Conservation (phyloP, 2,888 invertebrate genomes). For the Trachelus stipa region DNA sequence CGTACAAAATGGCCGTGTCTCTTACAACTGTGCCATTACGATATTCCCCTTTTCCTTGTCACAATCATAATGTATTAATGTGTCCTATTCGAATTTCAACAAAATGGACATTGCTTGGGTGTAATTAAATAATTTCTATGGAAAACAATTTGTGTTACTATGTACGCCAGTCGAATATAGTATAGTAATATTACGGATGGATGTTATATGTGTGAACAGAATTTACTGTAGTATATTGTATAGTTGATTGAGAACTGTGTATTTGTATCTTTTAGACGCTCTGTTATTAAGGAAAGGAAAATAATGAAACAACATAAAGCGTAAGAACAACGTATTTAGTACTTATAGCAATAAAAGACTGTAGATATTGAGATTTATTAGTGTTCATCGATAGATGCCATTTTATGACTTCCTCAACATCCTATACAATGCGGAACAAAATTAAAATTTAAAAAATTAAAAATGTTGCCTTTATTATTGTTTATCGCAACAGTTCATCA, state of each 20-base stretch:
- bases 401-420: too few species aligned
- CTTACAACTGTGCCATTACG: too few species aligned
- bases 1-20: too few species aligned
- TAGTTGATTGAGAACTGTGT: constrained; percentile 37
- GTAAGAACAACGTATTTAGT: constrained; percentile 5
- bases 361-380: constrained; percentile 1
- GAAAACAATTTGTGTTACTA: constrained; percentile 4
- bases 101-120: too few species aligned
- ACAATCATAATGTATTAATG: too few species aligned
- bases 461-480: too few species aligned
- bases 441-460: too few species aligned
- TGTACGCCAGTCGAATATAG: neutral
- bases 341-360: constrained; percentile 16
- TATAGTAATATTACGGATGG: constrained; percentile 32
- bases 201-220: constrained; percentile 39
- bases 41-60: too few species aligned
- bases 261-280: constrained; percentile 39
- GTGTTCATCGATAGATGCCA: too few species aligned
- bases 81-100: too few species aligned
- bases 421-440: too few species aligned
- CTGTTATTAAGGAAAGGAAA: constrained; percentile 32
- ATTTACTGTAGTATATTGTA: constrained; percentile 43
- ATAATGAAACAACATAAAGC: too few species aligned
- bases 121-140: neutral
- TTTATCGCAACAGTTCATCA: constrained; percentile 1